Evolutionary conservation across 2,888 invertebrate species (phyloP), one percentile per base, ranked within the genome.

Genomic region (Ceramica pisi): DNA sequence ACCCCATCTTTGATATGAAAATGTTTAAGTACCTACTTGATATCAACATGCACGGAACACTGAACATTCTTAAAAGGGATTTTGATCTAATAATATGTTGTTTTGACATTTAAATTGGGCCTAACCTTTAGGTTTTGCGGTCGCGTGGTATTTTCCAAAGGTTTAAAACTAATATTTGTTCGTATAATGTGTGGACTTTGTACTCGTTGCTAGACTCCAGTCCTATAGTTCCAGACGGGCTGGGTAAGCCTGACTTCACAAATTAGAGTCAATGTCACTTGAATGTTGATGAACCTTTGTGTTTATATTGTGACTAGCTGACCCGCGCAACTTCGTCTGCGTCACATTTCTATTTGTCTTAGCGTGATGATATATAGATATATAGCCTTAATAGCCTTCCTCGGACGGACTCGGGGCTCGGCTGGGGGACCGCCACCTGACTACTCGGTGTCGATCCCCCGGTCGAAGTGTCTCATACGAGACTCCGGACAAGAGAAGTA

Each of bases 1-100:
- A 76, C 71, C 67, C 71, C 63, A 76, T 78, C 77, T 85, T 80
- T 83, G 78, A 81, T 76, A 81, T 76, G 56, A 82, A 84, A 71
- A 83, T 70, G 62, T 74, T 74, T 51, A 81, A 84, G 85, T 85
- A 74, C 64, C 72, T 81, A 71, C 70, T 81, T 85, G 72, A 63
- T 59, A 59, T 53, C 46, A 62, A 56, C 62, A 62, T 66, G 65
- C 69, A 74, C 56, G 84, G 81, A 59, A 71, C 75, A 72, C 64
- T 80, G 84, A 74, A 63, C 71, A 62, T 59, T 55, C 50, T 55
- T 50, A 59, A 77, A 76, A 71, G 59, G 67, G 41, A 71, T 76
- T 46, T 19, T 64, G 65, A 74, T 62, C 73, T 69, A 81, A 67
- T 67, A 67, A 38, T 59, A 75, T 38, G 26, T 72, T 72, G 23